These are phyloP conservation scores for Mormyrus proboscirostris DNA, from an alignment of 2,797 vertebrate genomes.

Conservation along the genomic window DNA sequence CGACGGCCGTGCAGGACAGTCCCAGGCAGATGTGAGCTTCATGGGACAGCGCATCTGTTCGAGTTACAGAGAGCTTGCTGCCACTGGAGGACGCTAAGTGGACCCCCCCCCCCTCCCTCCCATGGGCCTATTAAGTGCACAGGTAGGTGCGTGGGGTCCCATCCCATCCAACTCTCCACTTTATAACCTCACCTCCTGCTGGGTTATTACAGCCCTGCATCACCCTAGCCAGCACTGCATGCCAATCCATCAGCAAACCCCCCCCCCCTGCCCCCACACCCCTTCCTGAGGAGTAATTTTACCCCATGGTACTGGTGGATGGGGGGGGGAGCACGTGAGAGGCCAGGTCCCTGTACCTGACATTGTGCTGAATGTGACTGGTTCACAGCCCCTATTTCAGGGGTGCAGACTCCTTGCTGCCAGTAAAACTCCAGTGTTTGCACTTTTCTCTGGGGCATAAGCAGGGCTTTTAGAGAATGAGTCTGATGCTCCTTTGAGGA, in stretches of 20 bases:
- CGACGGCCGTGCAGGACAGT: background rate
- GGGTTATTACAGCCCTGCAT: conserved; percentile 38
- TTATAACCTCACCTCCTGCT: conserved; percentile 33
- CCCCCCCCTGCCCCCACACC: background rate
- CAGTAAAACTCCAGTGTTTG: background rate
- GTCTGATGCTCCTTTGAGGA: background rate
- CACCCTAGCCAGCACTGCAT: conserved; percentile 20
- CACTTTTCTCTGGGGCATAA: background rate
- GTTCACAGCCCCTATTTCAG: conserved; percentile 25
- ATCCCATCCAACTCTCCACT: conserved; percentile 18
- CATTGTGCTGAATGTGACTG: conserved; percentile 29
- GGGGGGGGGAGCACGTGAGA: background rate
- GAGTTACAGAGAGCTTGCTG: background rate
- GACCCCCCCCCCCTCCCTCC: background rate
- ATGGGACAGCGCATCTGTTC: background rate
- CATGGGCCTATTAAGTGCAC: background rate
- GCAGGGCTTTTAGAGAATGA: background rate
- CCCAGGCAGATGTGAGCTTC: background rate
- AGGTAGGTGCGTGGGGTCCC: background rate
- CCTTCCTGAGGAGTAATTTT: conserved; percentile 8
- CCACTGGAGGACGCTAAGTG: background rate
- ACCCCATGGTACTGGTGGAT: conserved; percentile 30
- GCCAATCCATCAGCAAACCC: conserved; percentile 32
- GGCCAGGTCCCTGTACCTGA: conserved; percentile 19
- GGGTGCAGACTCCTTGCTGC: background rate